Evolutionary conservation across 2,888 invertebrate genomes (phyloP).

Genomic region (Pasiphila rectangulata): DNA sequence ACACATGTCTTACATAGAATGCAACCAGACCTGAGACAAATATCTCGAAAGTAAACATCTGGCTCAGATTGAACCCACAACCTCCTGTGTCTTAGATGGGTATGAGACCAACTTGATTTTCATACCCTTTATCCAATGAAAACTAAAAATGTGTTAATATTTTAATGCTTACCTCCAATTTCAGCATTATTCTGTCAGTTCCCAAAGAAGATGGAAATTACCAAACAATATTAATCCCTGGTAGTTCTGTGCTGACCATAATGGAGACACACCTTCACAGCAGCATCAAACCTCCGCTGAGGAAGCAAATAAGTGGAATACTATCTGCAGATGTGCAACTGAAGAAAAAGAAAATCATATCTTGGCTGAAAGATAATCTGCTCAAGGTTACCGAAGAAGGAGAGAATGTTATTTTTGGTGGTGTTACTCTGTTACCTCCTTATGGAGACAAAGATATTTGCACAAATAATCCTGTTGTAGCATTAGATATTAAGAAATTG

Average conservation of each 20-base stretch:
- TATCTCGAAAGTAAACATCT: no score
- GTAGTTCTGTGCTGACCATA: slow-evolving; percentile 56
- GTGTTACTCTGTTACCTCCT: slow-evolving; percentile 58
- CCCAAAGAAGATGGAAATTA: slow-evolving; percentile 44
- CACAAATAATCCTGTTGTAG: slow-evolving; percentile 62
- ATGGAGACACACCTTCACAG: slow-evolving; percentile 28
- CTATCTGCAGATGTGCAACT: slow-evolving; percentile 35
- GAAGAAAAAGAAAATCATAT: slow-evolving; percentile 50
- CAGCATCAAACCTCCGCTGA: slow-evolving; percentile 37
- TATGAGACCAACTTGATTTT: no score
- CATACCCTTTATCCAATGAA: no score
- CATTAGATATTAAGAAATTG: slow-evolving; percentile 56
- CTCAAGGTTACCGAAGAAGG: slow-evolving; percentile 54
- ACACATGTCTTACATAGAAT: no score
- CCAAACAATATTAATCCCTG: slow-evolving; percentile 56
- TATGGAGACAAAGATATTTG: slow-evolving; percentile 56
- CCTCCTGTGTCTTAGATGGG: no score
- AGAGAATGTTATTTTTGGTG: slow-evolving; percentile 57
- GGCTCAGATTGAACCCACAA: no score
- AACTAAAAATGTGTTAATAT: no score
- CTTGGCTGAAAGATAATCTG: slow-evolving; percentile 62
- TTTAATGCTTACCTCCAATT: slow-evolving; percentile 35
- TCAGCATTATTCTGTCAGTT: slow-evolving; percentile 58
- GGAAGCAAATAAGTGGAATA: slow-evolving; percentile 27
- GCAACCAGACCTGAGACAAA: no score